Percentiles rank a stretch among this genome's conserved stretches.
Evolutionary conservation across 2,797 vertebrate species (phyloP).

Genomic region (Scolopax bukidnonensis): DNA sequence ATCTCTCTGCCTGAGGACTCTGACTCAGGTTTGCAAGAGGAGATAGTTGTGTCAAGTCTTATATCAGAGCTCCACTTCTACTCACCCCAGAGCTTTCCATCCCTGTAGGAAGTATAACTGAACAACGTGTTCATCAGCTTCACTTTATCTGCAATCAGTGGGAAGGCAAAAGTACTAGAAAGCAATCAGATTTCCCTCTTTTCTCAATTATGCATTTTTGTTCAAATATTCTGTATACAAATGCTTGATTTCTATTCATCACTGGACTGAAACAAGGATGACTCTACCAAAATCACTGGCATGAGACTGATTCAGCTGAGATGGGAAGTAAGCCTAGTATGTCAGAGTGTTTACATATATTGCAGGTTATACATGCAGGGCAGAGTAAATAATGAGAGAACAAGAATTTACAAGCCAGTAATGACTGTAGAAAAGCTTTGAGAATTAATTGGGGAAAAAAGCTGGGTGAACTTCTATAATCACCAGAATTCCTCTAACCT

Average conservation of each 20-base stretch:
- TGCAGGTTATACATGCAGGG: background rate
- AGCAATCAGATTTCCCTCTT: background rate
- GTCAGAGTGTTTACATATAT: background rate
- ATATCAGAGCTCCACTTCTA: background rate
- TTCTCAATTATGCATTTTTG: background rate
- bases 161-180: background rate
- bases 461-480: background rate
- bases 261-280: background rate
- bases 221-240: background rate
- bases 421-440: background rate
- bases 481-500: slow-evolving; percentile 49
- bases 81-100: background rate
- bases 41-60: background rate
- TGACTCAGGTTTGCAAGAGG: background rate
- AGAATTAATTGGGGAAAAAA: slow-evolving; percentile 56
- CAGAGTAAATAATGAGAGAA: background rate
- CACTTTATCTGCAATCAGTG: background rate
- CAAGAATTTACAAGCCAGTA: slow-evolving; percentile 31
- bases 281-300: background rate
- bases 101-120: background rate
- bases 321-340: background rate
- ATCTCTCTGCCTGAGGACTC: background rate
- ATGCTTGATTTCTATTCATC: background rate
- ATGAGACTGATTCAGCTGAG: background rate
- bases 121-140: background rate